Percentiles rank a stretch among this genome's conserved stretches.
Evolutionary conservation across 1,140 invertebrate genomes (phyloP).

Genomic region (Listronotus bonariensis): DNA sequence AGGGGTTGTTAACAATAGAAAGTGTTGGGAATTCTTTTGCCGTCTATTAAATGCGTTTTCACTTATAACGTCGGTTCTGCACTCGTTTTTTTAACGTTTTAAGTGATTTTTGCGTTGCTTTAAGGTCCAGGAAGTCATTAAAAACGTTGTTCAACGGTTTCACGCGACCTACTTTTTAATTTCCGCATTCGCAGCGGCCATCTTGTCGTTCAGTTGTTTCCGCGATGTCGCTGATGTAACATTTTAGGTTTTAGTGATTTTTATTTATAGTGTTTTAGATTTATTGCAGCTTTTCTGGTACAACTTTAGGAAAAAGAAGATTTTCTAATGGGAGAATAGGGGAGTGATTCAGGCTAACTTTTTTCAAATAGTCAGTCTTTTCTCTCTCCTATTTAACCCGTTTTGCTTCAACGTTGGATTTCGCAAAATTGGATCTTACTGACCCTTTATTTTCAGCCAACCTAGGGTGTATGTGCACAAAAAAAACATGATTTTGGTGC

Average conservation of each 20-base stretch:
- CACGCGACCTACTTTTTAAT: slow-evolving; percentile 40
- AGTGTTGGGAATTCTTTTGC: not conserved
- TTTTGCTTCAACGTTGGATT: slow-evolving; percentile 32
- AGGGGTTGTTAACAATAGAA: not conserved
- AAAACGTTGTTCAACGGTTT: not conserved
- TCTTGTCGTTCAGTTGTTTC: slow-evolving; percentile 40
- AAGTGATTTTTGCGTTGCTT: not conserved
- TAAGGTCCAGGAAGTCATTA: not conserved
- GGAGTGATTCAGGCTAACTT: slow-evolving; percentile 50
- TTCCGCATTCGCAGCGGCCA: slow-evolving; percentile 36
- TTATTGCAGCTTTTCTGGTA: not conserved
- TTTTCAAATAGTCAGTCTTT: slow-evolving; percentile 50
- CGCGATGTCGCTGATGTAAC: slow-evolving; percentile 26
- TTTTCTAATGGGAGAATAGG: slow-evolving; percentile 47
- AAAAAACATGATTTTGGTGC: slow-evolving; percentile 8
- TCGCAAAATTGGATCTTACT: too few relatives aligned
- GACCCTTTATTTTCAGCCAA: not conserved
- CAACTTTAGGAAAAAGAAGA: slow-evolving; percentile 3
- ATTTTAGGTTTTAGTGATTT: slow-evolving; percentile 3
- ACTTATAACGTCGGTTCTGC: too few relatives aligned
- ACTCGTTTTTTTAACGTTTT: not conserved
- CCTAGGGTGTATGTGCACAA: not conserved
- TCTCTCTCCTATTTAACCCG: slow-evolving; percentile 52
- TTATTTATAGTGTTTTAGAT: slow-evolving; percentile 8
- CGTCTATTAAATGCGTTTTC: not conserved